Conservation (phyloP, 2,888 invertebrate species). For the Steinernema scapterisci region DNA sequence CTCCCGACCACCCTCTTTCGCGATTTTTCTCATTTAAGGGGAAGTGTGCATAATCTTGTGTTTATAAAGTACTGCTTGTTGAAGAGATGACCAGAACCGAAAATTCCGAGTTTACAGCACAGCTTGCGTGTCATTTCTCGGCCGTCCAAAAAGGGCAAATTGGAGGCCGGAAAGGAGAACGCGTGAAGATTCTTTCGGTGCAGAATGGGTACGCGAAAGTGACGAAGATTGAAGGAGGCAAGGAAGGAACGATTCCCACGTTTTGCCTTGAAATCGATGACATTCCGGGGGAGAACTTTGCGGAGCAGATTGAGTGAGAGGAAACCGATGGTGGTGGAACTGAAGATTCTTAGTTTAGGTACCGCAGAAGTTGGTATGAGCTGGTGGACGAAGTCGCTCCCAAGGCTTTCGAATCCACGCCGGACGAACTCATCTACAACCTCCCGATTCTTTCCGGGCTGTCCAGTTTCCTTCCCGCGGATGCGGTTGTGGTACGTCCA, state of each 20-base stretch:
- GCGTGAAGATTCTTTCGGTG: constrained; percentile 27
- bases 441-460: constrained; percentile 18
- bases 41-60: constrained; percentile 31
- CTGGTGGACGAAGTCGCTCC: background rate
- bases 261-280: constrained; percentile 35
- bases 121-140: constrained; percentile 8
- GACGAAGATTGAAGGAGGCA: constrained; percentile 3
- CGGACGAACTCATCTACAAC: constrained; percentile 14
- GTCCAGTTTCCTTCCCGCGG: constrained; percentile 18
- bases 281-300: constrained; percentile 29
- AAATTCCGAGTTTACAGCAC: background rate
- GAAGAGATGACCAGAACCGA: background rate
- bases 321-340: background rate
- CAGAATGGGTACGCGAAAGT: constrained; percentile 28
- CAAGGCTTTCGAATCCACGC: background rate
- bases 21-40: background rate
- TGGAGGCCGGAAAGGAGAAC: constrained; percentile 26
- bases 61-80: constrained; percentile 27
- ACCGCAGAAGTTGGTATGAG: constrained; percentile 15
- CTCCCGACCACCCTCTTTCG: background rate
- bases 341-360: background rate
- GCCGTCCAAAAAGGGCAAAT: background rate
- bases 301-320: constrained; percentile 15
- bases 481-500: background rate
- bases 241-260: constrained; percentile 33